A percentile compares a stretch with the other conserved stretches of the same genome.
Evolutionary conservation across 2,888 invertebrate species (phyloP).

Genomic region (Leptinotarsa rubiginosa): DNA sequence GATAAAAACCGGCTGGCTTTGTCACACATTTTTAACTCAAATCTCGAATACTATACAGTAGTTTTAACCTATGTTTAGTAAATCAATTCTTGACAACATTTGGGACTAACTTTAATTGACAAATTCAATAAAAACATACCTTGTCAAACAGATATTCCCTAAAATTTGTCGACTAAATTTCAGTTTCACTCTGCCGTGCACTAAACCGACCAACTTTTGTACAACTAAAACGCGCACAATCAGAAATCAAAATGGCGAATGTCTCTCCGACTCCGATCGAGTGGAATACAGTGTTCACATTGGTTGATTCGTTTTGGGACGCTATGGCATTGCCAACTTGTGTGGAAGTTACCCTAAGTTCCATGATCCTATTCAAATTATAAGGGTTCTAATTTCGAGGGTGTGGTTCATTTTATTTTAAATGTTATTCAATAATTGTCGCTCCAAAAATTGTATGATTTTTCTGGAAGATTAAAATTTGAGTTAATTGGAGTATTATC

Average conservation of each 20-base stretch:
- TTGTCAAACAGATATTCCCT: constrained; percentile 34
- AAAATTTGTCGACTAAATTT: constrained; percentile 34
- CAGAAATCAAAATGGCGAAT: constrained; percentile 63
- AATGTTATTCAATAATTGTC: not conserved
- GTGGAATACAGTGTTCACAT: constrained; percentile 52
- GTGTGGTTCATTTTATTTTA: constrained; percentile 12
- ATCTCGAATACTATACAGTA: constrained; percentile 39
- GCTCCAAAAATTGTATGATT: too few species aligned
- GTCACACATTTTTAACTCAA: not conserved
- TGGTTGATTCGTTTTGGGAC: constrained; percentile 59
- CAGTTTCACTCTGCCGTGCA: constrained; percentile 43
- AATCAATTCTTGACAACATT: constrained; percentile 25
- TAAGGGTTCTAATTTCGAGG: constrained; percentile 5
- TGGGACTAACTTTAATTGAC: constrained; percentile 47
- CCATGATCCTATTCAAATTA: constrained; percentile 11
- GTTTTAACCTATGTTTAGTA: constrained; percentile 1
- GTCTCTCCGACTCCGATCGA: constrained; percentile 51
- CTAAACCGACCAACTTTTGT: constrained; percentile 55
- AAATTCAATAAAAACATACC: constrained; percentile 46
- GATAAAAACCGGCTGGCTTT: constrained; percentile 44
- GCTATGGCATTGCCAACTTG: constrained; percentile 57
- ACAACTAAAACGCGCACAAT: constrained; percentile 64
- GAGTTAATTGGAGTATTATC: too few species aligned
- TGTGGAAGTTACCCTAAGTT: constrained; percentile 42
- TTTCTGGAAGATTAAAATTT: too few species aligned